A percentile compares a stretch with the other conserved stretches of the same genome.
Conservation (phyloP, 2,797 vertebrate species). For the Onychomys torridus region DNA sequence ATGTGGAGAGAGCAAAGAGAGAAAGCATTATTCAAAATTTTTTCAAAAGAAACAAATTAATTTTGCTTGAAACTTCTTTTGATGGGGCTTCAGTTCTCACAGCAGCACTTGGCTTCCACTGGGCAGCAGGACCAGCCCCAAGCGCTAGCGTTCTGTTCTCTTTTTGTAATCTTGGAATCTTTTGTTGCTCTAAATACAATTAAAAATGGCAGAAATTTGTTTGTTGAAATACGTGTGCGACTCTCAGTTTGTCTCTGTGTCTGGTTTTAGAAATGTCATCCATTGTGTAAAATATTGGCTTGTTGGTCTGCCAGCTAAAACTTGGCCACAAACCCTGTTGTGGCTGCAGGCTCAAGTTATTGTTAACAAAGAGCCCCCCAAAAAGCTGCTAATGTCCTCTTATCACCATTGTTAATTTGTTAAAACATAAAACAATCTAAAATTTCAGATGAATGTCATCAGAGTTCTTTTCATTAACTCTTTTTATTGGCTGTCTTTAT, state of each 20-base stretch:
- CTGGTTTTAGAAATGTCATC: constrained; percentile 65
- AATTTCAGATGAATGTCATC: constrained; percentile 80
- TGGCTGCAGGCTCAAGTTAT: constrained; percentile 68
- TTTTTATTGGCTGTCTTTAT: constrained; percentile 82
- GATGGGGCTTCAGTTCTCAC: constrained; percentile 52
- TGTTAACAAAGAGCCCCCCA: constrained; percentile 65
- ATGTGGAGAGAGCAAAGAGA: neutral
- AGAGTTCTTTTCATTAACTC: constrained; percentile 78
- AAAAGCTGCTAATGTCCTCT: constrained; percentile 79
- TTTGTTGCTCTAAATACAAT: constrained; percentile 84
- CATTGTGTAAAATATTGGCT: constrained; percentile 52
- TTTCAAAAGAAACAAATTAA: constrained; percentile 57
- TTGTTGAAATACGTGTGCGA: constrained; percentile 80
- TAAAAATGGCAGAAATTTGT: constrained; percentile 81
- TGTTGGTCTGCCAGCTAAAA: constrained; percentile 60
- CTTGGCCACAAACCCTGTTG: constrained; percentile 62
- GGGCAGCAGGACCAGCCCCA: constrained; percentile 66
- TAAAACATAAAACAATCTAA: constrained; percentile 81
- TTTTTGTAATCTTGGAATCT: constrained; percentile 84
- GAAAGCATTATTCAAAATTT: constrained; percentile 48
- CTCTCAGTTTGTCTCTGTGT: constrained; percentile 67
- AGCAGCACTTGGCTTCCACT: neutral
- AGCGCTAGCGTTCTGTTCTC: constrained; percentile 74
- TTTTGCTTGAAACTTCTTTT: constrained; percentile 53
- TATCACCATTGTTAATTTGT: constrained; percentile 80